phyloP scores from a whole-genome alignment of 2,797 vertebrate species.

The Sebastes diaconus region DNA sequence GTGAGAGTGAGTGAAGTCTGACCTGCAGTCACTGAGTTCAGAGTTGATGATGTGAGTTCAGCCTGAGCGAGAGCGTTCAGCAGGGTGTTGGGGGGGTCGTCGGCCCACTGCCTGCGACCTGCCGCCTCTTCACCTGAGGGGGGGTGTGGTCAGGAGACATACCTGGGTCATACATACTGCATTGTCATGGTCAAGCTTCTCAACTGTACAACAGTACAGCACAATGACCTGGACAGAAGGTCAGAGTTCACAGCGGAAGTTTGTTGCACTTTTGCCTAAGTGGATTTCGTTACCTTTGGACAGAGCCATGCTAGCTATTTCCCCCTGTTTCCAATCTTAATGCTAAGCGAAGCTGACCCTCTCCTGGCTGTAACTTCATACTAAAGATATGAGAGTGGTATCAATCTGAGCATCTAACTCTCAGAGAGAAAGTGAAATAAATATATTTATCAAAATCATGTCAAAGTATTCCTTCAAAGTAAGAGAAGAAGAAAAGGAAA shows the following conservation, averaged over 20 bases:
- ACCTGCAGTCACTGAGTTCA: conserved; percentile 50
- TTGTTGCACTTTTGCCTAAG: neutral
- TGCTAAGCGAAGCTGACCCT: neutral
- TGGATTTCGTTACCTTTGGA: neutral
- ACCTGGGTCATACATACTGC: neutral
- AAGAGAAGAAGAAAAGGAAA: neutral
- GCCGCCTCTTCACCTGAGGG: conserved; percentile 31
- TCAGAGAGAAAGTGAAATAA: neutral
- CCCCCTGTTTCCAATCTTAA: neutral
- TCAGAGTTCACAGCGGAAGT: neutral
- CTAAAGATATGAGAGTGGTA: rapidly evolving
- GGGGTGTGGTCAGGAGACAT: neutral
- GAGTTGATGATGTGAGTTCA: conserved; percentile 61
- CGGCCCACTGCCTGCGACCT: conserved; percentile 79
- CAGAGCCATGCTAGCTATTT: no score
- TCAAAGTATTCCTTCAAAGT: neutral
- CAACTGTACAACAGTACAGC: no score
- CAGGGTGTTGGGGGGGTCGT: conserved; percentile 74
- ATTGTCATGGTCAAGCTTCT: neutral
- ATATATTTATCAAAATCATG: neutral
- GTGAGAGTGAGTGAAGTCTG: neutral
- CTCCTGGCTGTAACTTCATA: rapidly evolving
- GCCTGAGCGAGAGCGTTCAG: conserved; percentile 78
- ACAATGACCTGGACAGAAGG: neutral
- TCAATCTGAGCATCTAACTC: neutral